Evolutionary conservation across 2,113 vertebrate genomes (phyloP), one percentile per base, ranked within the genome.

Genomic region (Diglossa brunneiventris): DNA sequence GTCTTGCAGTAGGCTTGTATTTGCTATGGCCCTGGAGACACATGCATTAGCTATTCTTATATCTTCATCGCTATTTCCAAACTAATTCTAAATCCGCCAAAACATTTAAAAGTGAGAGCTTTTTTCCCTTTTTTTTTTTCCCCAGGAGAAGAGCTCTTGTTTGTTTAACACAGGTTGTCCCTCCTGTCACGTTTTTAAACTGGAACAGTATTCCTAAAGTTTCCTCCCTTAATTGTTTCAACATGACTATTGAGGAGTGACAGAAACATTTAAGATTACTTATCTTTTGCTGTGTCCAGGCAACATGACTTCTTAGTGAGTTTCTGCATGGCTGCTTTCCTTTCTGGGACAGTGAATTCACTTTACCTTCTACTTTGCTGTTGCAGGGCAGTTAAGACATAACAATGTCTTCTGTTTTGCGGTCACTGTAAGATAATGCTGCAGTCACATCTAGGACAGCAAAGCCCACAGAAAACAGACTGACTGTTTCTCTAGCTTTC

Each of bases 131-230:
- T 5, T 2, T 21, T 41, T 39, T 23, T 62, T 24, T 15, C 16
- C 10, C 1, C 14, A 63, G 37, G 59, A 35, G 8, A 85, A 39
- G 58, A 61, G 2, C 23, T 62, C 31, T 53, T 44, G 10, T 7
- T 83, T 12, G 4, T 85, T 94, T 66, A 69, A 31, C 77, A 44
- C 11, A 72, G 11, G 2, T 15, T 49, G 8, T 12, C 56, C 70
- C 7, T 70, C 55, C 35, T 74, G 0, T 63, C 14, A 15, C 0
- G 0, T 41, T 76, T 73, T 76, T 3, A 24, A 68, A 70, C 18
- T 31, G 35, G 15, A 80, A 33, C 13, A 0, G 0, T 62, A 46
- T 82, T 77, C 27, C 56, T 56, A 35, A 73, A 82, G 16, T 73
- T 83, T 91, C 44, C 31, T 74, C 8, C 46, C 9, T 70, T 39